Evolutionary conservation across 2,113 vertebrate species (phyloP).

Genomic region (Carlito syrichta): DNA sequence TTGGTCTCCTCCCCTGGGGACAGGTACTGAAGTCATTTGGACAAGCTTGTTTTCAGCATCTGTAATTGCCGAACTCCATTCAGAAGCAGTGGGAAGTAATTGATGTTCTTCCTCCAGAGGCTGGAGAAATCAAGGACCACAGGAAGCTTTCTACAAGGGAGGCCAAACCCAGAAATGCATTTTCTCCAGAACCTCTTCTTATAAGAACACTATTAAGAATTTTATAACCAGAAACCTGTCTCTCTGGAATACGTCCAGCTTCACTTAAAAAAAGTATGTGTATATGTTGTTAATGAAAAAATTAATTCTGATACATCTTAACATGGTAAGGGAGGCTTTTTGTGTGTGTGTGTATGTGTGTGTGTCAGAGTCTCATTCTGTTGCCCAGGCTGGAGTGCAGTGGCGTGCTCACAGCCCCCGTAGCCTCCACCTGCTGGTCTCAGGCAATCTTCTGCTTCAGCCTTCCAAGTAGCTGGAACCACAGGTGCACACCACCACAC

Average conservation of each 20-base stretch:
- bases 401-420: background rate
- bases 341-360: background rate
- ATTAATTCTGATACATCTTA: background rate
- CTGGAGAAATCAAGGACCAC: slow-evolving; percentile 38
- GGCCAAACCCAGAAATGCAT: slow-evolving; percentile 4
- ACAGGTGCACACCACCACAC: no score
- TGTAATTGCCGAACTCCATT: slow-evolving; percentile 18
- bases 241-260: slow-evolving; percentile 12
- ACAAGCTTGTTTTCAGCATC: background rate
- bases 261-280: background rate
- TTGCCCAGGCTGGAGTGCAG: background rate
- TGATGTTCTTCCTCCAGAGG: background rate
- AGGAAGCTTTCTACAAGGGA: slow-evolving; percentile 5
- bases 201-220: background rate
- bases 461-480: background rate
- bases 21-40: background rate
- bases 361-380: background rate
- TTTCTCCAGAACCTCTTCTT: background rate
- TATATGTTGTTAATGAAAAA: background rate
- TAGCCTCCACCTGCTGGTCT: background rate
- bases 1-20: background rate
- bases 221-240: background rate
- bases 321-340: background rate
- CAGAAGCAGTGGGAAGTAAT: slow-evolving; percentile 36
- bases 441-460: background rate